These are phyloP conservation scores for Sceloporus tristichus DNA, from an alignment of 2,113 vertebrate species.

Conservation along the genomic window DNA sequence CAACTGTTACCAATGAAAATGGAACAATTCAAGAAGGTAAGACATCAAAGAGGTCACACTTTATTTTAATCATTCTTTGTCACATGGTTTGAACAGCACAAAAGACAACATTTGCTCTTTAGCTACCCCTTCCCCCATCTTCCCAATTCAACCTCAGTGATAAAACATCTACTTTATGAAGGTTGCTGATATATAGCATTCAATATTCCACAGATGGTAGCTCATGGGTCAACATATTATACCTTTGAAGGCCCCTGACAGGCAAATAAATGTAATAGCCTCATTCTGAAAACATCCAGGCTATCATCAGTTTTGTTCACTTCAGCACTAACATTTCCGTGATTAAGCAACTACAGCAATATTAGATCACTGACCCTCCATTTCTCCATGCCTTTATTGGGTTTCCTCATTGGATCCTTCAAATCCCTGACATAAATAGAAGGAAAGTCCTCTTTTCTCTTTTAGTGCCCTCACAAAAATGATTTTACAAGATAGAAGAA, in stretches of 20 bases:
- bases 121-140: background rate
- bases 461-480: background rate
- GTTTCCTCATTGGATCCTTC: conserved; percentile 21
- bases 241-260: background rate
- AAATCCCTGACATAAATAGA: conserved; percentile 31
- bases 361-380: conserved; percentile 26
- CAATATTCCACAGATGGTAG: conserved; percentile 35
- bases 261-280: background rate
- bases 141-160: conserved; percentile 18
- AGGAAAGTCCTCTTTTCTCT: conserved; percentile 23
- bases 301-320: conserved; percentile 34
- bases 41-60: conserved; percentile 13
- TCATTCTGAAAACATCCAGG: conserved; percentile 18
- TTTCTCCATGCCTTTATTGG: conserved; percentile 23
- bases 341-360: conserved; percentile 33
- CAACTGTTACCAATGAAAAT: conserved; percentile 25
- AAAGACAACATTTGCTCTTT: conserved; percentile 30
- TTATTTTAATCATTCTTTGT: conserved; percentile 18
- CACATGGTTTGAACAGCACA: background rate
- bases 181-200: conserved; percentile 7
- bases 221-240: conserved; percentile 26
- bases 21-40: conserved; percentile 36
- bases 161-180: conserved; percentile 22
- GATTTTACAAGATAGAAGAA: background rate
- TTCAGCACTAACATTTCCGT: conserved; percentile 18